phyloP scores from a whole-genome alignment of 2,797 vertebrate genomes.

The Lithobates pipiens region DNA sequence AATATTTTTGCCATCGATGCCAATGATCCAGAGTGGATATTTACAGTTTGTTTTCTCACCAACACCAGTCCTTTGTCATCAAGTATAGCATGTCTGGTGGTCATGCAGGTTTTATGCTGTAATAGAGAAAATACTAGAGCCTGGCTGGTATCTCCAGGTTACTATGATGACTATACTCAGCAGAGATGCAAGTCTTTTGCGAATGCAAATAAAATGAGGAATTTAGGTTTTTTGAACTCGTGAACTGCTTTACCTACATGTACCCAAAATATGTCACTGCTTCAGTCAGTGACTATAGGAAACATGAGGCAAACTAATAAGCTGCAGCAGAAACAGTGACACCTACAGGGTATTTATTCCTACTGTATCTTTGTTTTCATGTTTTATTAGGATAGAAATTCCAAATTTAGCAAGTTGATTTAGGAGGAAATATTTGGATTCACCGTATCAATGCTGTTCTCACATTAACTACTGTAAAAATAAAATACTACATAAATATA shows the following conservation, averaged over 20 bases:
- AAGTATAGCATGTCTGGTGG: no score
- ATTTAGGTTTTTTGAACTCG: not conserved
- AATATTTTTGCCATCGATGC: not conserved
- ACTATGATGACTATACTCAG: no score
- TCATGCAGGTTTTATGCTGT: no score
- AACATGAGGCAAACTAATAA: not conserved
- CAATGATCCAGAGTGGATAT: not conserved
- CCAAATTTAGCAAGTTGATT: not conserved
- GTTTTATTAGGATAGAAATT: not conserved
- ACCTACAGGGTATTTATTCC: not conserved
- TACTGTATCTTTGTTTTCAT: not conserved
- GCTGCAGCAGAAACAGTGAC: constrained; percentile 10
- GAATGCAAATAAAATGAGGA: no score
- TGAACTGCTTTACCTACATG: not conserved
- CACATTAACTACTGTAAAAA: no score
- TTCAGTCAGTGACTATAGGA: not conserved
- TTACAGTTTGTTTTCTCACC: not conserved
- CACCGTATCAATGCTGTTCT: no score
- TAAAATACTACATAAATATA: no score
- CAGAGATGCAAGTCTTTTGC: no score
- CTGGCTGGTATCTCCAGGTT: no score
- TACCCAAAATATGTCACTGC: constrained; percentile 20
- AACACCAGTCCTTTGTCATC: not conserved
- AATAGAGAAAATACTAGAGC: no score
- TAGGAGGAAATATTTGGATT: no score